These are phyloP conservation scores for Prietella phreatophila DNA, from an alignment of 2,113 vertebrate species.

Conservation along the genomic window DNA sequence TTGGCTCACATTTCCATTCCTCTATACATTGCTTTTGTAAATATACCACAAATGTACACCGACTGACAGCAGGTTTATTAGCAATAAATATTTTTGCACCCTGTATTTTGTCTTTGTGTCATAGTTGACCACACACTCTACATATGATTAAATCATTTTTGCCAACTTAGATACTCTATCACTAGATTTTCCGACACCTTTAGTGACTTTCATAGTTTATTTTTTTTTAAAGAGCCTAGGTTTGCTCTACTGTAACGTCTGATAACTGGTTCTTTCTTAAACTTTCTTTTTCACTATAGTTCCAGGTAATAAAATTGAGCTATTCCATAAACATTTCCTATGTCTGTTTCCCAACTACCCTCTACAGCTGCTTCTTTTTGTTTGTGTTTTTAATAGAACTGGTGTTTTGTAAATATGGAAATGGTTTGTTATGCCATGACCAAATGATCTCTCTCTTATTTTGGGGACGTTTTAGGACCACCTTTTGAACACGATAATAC, in stretches of 20 bases:
- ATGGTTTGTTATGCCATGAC: not conserved
- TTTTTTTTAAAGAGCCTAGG: not conserved
- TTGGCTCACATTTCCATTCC: slow-evolving; percentile 74
- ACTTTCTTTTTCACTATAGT: not conserved
- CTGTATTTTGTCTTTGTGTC: slow-evolving; percentile 47
- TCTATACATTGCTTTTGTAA: slow-evolving; percentile 80
- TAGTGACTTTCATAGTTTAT: not conserved
- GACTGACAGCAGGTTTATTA: slow-evolving; percentile 82
- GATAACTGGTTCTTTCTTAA: not conserved
- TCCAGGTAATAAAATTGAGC: not conserved
- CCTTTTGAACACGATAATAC: too few relatives aligned
- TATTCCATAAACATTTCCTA: not conserved
- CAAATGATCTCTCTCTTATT: not conserved
- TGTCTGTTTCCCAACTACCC: not conserved
- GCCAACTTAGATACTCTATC: not conserved
- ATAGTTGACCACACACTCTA: not conserved
- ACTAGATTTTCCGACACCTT: not conserved
- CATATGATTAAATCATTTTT: not conserved
- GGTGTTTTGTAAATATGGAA: not conserved
- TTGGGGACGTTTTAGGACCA: not conserved
- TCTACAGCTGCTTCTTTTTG: not conserved
- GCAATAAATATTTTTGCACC: slow-evolving; percentile 90
- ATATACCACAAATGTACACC: slow-evolving; percentile 81
- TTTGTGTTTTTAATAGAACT: not conserved
- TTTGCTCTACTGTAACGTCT: not conserved